Base-by-base conservation (phyloP, 1,140 invertebrate genomes). In the Drosophila mojavensis region DNA sequence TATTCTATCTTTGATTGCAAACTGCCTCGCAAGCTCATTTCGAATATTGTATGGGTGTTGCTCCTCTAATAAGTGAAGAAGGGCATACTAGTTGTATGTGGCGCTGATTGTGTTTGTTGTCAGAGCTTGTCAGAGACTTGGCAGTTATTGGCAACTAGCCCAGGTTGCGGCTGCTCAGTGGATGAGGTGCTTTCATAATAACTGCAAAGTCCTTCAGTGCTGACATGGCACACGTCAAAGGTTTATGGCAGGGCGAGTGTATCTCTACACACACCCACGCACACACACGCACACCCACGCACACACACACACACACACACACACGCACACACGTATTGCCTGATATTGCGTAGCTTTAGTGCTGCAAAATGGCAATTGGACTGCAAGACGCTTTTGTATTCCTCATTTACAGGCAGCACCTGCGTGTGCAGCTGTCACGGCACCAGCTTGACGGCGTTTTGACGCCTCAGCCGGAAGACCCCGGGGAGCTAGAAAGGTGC, bases 121-220 rank as follows among this genome's bases (percentile, higher is more conserved):
- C 65, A 53, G 47, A n/a, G 36, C 39, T 48, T 30, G 20, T 63
- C 36, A 39, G 17, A 47, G 20, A 5, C 15, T n/a, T 54, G 47
- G 39, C 69, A 59, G 62, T 54, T 72, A 66, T 66, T 72, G 69
- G 62, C 48, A 61, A 54, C 59, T 62, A 17, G 43, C 15, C 36
- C 13, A 10, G 7, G 36, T 13, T 39, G 36, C 11, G 36, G 11
- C 36, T 39, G 47, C 33, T 33, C 43, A 20, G n/a, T 2, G 15
- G 30, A 51, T 15, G 17, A 50, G 43, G 53, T 30, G 65, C 62
- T 73, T 72, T 75, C 63, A 88, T 88, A 88, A 88, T 82, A 71
- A 81, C 75, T 70, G 79, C 67, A 88, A 72, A 79, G 78, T 78
- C 67, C 51, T 58, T 72, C 45, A 33, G 45, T 36, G 48, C 50